Base-by-base conservation (phyloP, 2,113 vertebrate genomes). In the Variabilichromis moorii region DNA sequence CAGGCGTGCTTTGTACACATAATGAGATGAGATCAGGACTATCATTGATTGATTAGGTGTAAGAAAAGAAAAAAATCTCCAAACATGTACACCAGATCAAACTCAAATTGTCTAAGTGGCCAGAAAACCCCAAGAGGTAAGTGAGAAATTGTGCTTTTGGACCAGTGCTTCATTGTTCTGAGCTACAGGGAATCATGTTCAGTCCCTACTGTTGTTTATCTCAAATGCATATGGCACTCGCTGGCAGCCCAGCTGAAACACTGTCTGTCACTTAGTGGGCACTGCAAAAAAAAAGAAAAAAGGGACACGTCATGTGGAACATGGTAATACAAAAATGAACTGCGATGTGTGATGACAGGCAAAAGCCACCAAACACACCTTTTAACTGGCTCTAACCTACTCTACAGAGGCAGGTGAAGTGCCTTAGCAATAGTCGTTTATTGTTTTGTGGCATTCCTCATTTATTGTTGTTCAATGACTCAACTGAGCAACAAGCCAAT, bases 291-390 rank as follows among this genome's bases (percentile, higher is more conserved):
- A 19, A n/a, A 31, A 76, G 1, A 53, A 57, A 92, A 82, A 92
- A 91, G 63, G 90, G 94, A 94, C 90, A 79, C 71, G 24, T 89
- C 35, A 83, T 90, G 92, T 92, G 83, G 82, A 91, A 82, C 82
- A 81, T 84, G 45, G 85, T 91, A 66, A 66, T 87, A 88, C 85
- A 81, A 87, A 93, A 92, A 93, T 90, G 82, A 94, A 83, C 26
- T 82, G 76, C 89, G 92, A 96, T 94, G 66, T 88, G 85, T 85
- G 90, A 92, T 94, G 95, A 94, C 94, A 94, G 90, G 89, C 89
- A 91, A 89, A 92, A 95, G 92, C 89, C 91, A 88, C 51, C 28
- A 82, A 76, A 82, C 94, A 89, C 92, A 95, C 94, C 93, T 94
- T 80, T 66, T 89, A 87, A 91, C 86, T 83, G 89, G 78, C 81